Evolutionary conservation across 2,113 vertebrate species (phyloP).

Genomic region (Pollachius pollachius): DNA sequence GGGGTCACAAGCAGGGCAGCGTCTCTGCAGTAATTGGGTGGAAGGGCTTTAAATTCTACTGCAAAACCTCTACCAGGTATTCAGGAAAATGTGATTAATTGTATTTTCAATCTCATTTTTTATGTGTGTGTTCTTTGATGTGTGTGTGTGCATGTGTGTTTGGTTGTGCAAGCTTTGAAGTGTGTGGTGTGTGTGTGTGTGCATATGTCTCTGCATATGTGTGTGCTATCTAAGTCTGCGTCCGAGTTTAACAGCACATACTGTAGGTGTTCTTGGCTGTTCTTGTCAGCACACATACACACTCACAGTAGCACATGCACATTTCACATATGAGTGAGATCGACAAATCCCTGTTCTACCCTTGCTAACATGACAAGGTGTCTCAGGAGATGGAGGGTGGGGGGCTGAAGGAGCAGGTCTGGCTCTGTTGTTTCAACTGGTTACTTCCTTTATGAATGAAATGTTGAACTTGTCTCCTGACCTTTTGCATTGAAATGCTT

Average conservation of each 20-base stretch:
- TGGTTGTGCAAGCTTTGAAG: too few species aligned
- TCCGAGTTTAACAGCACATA: constrained; percentile 5
- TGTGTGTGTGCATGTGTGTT: too few species aligned
- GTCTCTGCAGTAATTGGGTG: constrained; percentile 27
- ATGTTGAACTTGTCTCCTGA: constrained; percentile 10
- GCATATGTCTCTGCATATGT: background rate
- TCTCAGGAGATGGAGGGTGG: constrained; percentile 21
- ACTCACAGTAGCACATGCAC: background rate
- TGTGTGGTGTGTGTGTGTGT: too few species aligned
- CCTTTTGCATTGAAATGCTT: too few species aligned
- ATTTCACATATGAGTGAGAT: too few species aligned
- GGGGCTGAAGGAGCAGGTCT: constrained; percentile 27
- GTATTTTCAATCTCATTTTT: background rate
- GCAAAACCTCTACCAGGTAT: constrained; percentile 12
- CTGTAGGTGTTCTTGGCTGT: background rate
- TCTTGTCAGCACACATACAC: background rate
- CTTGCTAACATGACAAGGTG: constrained; percentile 11
- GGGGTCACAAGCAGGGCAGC: constrained; percentile 10
- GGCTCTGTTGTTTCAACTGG: constrained; percentile 49
- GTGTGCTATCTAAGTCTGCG: background rate
- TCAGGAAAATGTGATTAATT: constrained; percentile 24
- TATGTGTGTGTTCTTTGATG: too few species aligned
- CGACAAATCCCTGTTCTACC: constrained; percentile 32
- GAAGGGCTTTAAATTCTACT: constrained; percentile 15
- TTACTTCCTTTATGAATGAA: constrained; percentile 42